phyloP scores from a whole-genome alignment of 1,140 invertebrate species.

The Holcopasites calliopsidis region DNA sequence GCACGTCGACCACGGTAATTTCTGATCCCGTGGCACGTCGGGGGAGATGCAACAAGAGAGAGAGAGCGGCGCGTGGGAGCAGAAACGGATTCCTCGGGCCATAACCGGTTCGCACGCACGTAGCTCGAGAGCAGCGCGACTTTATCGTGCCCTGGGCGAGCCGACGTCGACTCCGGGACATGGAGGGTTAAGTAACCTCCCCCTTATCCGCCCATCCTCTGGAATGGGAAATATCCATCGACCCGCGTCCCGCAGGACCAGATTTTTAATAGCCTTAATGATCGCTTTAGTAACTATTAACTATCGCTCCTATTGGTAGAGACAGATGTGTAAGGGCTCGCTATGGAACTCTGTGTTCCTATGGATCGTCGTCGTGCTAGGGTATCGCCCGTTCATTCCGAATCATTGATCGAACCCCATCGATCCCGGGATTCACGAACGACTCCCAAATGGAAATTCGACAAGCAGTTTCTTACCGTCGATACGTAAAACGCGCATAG shows the following conservation, averaged over 20 bases:
- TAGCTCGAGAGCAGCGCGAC: conserved; percentile 37
- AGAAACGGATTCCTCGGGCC: conserved; percentile 70
- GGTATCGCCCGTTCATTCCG: no score
- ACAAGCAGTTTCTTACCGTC: no score
- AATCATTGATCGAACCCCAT: no score
- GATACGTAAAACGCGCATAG: no score
- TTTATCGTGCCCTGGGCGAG: conserved; percentile 60
- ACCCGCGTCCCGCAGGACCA: conserved; percentile 34
- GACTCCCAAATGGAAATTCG: no score
- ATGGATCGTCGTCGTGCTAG: no score
- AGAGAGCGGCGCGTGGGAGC: conserved; percentile 69
- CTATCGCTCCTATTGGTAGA: no score
- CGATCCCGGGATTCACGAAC: no score
- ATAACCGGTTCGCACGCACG: conserved; percentile 70
- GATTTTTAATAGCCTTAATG: conserved; percentile 53
- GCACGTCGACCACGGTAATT: conserved; percentile 71
- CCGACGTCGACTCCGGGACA: conserved; percentile 44
- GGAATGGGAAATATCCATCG: conserved; percentile 60
- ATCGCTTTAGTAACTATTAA: no score
- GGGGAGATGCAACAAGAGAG: conserved; percentile 2
- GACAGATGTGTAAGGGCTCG: conserved; percentile 11
- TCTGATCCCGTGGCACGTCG: conserved; percentile 69
- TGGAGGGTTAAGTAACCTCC: conserved; percentile 59
- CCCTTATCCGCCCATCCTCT: no score
- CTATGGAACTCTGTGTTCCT: no score